phyloP scores from a whole-genome alignment of 2,113 vertebrate genomes.

The Alligator mississippiensis region DNA sequence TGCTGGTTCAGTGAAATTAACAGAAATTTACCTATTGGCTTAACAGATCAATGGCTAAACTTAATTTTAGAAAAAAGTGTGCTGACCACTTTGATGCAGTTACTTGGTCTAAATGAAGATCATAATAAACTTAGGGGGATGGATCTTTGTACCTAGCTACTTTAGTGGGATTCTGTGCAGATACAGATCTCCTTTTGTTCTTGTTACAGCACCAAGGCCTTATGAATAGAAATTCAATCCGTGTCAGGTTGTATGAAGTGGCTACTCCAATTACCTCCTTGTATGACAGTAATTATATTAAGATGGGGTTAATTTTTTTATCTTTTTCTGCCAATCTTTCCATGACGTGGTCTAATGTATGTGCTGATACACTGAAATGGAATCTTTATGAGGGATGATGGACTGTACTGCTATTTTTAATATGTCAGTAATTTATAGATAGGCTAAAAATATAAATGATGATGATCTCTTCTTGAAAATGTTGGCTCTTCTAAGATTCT shows the following conservation, averaged over 20 bases:
- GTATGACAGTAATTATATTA: not conserved
- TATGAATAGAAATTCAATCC: slow-evolving; percentile 24
- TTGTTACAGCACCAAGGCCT: no score
- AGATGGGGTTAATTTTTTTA: slow-evolving; percentile 61
- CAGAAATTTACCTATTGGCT: not conserved
- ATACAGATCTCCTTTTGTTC: not conserved
- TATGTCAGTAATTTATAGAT: slow-evolving; percentile 65
- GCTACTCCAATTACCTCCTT: not conserved
- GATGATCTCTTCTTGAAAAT: slow-evolving; percentile 45
- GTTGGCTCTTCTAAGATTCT: slow-evolving; percentile 56
- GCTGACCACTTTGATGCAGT: not conserved
- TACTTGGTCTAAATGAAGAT: not conserved
- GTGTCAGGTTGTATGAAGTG: not conserved
- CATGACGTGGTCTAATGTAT: slow-evolving; percentile 42
- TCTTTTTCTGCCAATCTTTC: slow-evolving; percentile 39
- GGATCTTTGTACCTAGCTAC: not conserved
- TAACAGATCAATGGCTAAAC: not conserved
- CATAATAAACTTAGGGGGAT: not conserved
- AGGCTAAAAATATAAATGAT: slow-evolving; percentile 52
- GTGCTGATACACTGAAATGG: slow-evolving; percentile 50
- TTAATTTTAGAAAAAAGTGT: not conserved
- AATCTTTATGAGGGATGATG: slow-evolving; percentile 53
- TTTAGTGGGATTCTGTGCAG: not conserved
- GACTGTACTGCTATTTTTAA: slow-evolving; percentile 64
- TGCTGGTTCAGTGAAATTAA: not conserved